Percentiles rank a stretch among this genome's conserved stretches.
These are phyloP conservation scores for Gadus macrocephalus DNA, from an alignment of 2,113 vertebrate genomes.

Conservation along the genomic window DNA sequence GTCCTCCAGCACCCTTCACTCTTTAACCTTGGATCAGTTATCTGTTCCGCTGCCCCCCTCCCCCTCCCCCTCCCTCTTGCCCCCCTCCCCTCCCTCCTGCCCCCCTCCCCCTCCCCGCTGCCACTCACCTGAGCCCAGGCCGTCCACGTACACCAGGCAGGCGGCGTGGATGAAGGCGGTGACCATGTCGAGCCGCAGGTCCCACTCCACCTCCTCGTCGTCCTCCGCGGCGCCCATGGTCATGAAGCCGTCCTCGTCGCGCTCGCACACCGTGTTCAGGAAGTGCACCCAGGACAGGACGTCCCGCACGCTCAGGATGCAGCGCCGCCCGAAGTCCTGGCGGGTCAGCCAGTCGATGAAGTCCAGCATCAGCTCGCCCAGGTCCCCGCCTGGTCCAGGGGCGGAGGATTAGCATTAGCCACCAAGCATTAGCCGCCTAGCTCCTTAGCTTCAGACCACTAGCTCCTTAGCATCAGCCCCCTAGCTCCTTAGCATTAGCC, in stretches of 20 bases:
- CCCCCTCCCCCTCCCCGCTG: neutral
- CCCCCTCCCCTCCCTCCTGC: too few species aligned
- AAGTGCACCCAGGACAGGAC: constrained; percentile 92
- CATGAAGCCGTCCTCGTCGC: constrained; percentile 59
- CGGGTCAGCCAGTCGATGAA: constrained; percentile 89
- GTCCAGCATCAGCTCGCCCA: constrained; percentile 90
- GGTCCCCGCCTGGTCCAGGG: constrained; percentile 71
- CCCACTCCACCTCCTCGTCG: constrained; percentile 58
- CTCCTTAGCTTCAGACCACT: too few species aligned
- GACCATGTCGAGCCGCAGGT: constrained; percentile 66
- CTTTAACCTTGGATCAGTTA: too few species aligned
- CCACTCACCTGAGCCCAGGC: constrained; percentile 86
- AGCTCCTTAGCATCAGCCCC: too few species aligned
- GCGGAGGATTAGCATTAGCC: neutral
- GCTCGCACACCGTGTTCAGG: constrained; percentile 80
- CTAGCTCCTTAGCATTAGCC: too few species aligned
- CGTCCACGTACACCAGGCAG: constrained; percentile 90
- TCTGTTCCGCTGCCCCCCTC: too few species aligned
- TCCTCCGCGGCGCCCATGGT: constrained; percentile 57
- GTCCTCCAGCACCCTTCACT: too few species aligned
- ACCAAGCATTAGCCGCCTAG: too few species aligned
- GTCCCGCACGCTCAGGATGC: constrained; percentile 88
- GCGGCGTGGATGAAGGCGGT: constrained; percentile 90
- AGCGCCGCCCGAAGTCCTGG: constrained; percentile 89
- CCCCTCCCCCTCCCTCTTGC: too few species aligned